Evolutionary conservation across 2,888 invertebrate genomes (phyloP), one percentile per base, ranked within the genome.

Genomic region (Tipula confusa): DNA sequence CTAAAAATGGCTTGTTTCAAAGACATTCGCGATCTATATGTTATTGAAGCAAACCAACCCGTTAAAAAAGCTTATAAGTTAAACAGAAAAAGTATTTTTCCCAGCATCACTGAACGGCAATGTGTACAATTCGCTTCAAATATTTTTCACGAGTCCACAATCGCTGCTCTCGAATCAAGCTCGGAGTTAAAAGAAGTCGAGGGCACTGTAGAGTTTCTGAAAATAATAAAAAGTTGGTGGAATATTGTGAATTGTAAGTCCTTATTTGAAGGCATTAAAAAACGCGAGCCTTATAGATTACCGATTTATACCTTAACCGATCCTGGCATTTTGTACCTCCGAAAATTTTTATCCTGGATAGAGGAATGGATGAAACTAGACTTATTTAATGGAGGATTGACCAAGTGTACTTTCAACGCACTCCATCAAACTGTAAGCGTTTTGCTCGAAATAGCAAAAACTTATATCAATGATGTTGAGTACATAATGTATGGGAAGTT

Each of bases 401-500:
- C 48, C 48, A 48, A 9, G 7, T 5, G 15, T 5, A 48, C 15
- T 18, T 48, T 15, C 18, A 15, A 48, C 15, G 18, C 48, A 48
- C 15, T 48, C 48, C 48, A 15, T 48, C 15, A 48, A 18, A 15
- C 15, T 48, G n/a, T n/a, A 48, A 48, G 48, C 5, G 48, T 48
- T 48, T 11, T 48, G 48, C 6, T 48, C 6, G 48, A 48, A 7
- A 48, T 48, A 9, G 48, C 15, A 15, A 48, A 15, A 5, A 48
- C 48, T 18, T 48, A 48, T 15, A 48, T 43, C 13, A 7, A 38
- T 38, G 11, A 11, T 11, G 43, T 43, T 15, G 43, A 43, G n/a
- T 43, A 43, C 11, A 43, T 38, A 38, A 38, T 82, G 33, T 43
- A 83, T 18, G 84, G 85, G 2, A 85, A 85, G 83, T 84, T 85